Conservation (phyloP, 2,797 vertebrate genomes). For the Catharus ustulatus region DNA sequence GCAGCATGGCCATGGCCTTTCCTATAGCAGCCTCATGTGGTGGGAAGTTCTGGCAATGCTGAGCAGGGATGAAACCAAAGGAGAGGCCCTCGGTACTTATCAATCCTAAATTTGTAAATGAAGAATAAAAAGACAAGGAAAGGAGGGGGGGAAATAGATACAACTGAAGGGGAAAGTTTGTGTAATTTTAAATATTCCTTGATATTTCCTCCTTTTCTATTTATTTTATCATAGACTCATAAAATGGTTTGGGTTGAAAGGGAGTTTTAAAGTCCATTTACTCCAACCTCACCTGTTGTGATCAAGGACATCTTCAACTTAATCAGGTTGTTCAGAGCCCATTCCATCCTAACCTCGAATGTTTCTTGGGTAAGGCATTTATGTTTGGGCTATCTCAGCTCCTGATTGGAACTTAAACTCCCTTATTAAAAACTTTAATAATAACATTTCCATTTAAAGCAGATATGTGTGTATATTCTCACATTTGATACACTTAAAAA, state of each 20-base stretch:
- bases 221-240: neutral
- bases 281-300: fast-evolving
- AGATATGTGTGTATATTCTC: neutral
- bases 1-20: neutral
- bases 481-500: neutral
- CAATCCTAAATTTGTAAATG: neutral
- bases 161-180: neutral
- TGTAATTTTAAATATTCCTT: neutral
- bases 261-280: neutral
- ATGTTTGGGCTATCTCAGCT: neutral
- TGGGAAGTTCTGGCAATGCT: neutral
- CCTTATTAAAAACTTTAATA: neutral
- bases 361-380: neutral
- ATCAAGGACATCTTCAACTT: neutral
- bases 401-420: fast-evolving
- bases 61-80: neutral
- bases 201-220: neutral
- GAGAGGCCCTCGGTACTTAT: neutral
- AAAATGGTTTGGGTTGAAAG: neutral
- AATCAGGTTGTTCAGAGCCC: neutral
- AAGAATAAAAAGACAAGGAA: neutral
- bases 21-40: neutral
- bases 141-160: too few relatives aligned
- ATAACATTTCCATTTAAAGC: neutral
- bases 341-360: neutral